Conservation (phyloP, 1,140 invertebrate genomes). For the Chelonus insularis region DNA sequence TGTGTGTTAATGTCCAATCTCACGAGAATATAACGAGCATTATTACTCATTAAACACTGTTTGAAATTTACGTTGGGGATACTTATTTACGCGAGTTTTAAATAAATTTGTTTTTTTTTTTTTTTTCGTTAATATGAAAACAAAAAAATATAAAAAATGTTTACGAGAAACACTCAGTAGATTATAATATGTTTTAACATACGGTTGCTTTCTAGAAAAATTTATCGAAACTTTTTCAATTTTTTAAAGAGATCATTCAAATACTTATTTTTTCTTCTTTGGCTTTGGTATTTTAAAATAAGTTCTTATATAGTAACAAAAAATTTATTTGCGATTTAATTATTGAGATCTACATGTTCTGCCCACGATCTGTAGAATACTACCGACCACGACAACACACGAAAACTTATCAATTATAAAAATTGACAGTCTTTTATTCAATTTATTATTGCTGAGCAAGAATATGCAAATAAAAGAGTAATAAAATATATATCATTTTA, state of each 20-base stretch:
- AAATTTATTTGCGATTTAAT: conserved; percentile 2
- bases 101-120: conserved; percentile 3
- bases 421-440: background rate
- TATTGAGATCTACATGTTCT: background rate
- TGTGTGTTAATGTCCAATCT: conserved; percentile 61
- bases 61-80: conserved; percentile 56
- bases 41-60: conserved; percentile 60
- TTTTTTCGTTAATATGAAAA: conserved; percentile 12
- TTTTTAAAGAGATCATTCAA: conserved; percentile 1
- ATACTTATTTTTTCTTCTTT: conserved; percentile 19
- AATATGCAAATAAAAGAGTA: background rate
- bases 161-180: too few relatives aligned
- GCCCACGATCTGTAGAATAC: conserved; percentile 12
- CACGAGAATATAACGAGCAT: conserved; percentile 60
- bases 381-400: too few relatives aligned
- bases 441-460: background rate
- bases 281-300: conserved; percentile 10
- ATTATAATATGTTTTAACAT: too few relatives aligned
- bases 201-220: too few relatives aligned
- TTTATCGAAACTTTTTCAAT: too few relatives aligned
- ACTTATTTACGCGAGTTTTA: conserved; percentile 38
- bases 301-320: background rate
- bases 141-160: background rate
- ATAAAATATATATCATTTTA: conserved; percentile 9
- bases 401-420: conserved; percentile 2